Evolutionary conservation across 2,888 invertebrate species (phyloP), one percentile per base, ranked within the genome.

Genomic region (Branchipolynoe longqiensis): DNA sequence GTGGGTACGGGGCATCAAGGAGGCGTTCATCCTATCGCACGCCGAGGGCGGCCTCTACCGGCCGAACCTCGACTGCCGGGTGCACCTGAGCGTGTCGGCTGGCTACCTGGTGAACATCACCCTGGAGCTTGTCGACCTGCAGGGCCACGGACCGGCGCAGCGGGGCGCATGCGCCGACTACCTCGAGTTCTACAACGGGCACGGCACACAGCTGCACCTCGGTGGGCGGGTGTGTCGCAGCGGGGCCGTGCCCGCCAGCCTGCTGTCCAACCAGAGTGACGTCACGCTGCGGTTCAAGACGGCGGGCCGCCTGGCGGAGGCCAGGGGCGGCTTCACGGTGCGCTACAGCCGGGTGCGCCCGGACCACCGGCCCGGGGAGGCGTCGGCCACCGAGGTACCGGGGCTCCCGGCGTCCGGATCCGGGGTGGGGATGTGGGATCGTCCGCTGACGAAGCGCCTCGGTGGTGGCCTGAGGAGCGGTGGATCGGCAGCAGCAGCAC

Each of bases 41-140:
- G 62, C 31, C 12, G 62, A 62, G 28, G 62, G 62, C 3, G 62
- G 3, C 14, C n/a, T n/a, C n/a, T 62, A 28, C 62, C 62, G 28
- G 3, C 28, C 28, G 28, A 25, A 31, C 3, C 62, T 25, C 12
- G 62, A 62, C 62, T 62, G 62, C 25, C 62, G 25, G 1, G 14
- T 62, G 31, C 62, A 62, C 62, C 62, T 62, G 31, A 28, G n/a
- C 3, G 62, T 62, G 62, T 1, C 14, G 1, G 31, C 1, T 3
- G 62, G 62, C 62, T 62, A 28, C 62, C 31, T 62, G 31, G 28
- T 62, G n/a, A 62, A 62, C 31, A 2, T 62, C 3, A 62, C 62
- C 62, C 31, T 62, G 12, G n/a, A 28, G 6, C 6, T 4, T 1
- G 28, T 62, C 28, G 28, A 62, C 28, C 62, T 62, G 25, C 62